These are phyloP conservation scores for Biston betularia DNA, from an alignment of 2,888 invertebrate species.

Conservation along the genomic window DNA sequence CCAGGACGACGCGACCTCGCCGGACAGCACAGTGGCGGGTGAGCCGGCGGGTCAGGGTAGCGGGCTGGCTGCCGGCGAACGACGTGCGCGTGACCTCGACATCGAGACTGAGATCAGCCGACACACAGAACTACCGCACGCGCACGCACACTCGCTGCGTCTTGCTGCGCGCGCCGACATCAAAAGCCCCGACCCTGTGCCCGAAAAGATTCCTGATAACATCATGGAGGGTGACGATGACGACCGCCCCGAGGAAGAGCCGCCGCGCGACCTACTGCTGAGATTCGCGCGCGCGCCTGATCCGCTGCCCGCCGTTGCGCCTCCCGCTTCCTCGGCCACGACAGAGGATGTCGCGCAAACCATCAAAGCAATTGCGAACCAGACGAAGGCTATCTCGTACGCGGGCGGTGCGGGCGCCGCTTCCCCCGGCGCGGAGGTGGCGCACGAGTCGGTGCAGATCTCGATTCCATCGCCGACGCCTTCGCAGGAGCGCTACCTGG, in stretches of 20 bases:
- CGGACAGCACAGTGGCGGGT: slow-evolving; percentile 78
- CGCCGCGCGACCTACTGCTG: slow-evolving; percentile 65
- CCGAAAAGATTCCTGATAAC: slow-evolving; percentile 83
- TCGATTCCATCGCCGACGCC: slow-evolving; percentile 89
- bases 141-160: slow-evolving; percentile 74
- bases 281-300: slow-evolving; percentile 62
- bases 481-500: slow-evolving; percentile 88
- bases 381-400: slow-evolving; percentile 79
- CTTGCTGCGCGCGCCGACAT: slow-evolving; percentile 77
- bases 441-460: slow-evolving; percentile 88
- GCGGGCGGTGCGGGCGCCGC: slow-evolving; percentile 73
- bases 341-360: slow-evolving; percentile 60
- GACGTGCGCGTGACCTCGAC: slow-evolving; percentile 65
- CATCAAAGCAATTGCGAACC: slow-evolving; percentile 84
- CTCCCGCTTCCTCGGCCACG: slow-evolving; percentile 53
- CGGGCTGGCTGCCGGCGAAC: slow-evolving; percentile 49
- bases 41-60: slow-evolving; percentile 37
- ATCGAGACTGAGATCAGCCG: slow-evolving; percentile 82
- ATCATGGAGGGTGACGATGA: slow-evolving; percentile 81
- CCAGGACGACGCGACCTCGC: slow-evolving; percentile 88
- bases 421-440: slow-evolving; percentile 85
- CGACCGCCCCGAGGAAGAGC: slow-evolving; percentile 77
- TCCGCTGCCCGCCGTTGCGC: slow-evolving; percentile 54
- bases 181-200: slow-evolving; percentile 81
- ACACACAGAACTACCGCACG: slow-evolving; percentile 80